A percentile compares a stretch with the other conserved stretches of the same genome.
phyloP scores from a whole-genome alignment of 2,888 invertebrate species.

The Acrobeloides nanus region DNA sequence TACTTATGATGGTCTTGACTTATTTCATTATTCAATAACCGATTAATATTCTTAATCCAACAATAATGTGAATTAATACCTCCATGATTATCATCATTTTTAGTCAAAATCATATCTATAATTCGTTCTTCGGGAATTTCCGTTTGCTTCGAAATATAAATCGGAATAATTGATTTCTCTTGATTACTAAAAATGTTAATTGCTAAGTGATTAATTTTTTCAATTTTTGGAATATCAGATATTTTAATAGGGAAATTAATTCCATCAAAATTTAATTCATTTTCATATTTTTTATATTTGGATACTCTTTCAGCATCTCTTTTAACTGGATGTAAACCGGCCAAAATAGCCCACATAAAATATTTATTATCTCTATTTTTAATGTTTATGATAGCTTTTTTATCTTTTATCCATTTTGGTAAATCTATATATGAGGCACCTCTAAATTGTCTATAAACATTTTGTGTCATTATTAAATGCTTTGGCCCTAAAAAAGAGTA shows the following conservation, averaged over 20 bases:
- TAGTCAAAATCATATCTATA: slow-evolving; percentile 21
- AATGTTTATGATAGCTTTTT: slow-evolving; percentile 17
- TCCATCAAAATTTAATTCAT: slow-evolving; percentile 24
- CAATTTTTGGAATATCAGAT: slow-evolving; percentile 26
- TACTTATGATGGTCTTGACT: slow-evolving; percentile 16
- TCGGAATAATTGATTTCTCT: slow-evolving; percentile 14
- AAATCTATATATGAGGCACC: slow-evolving; percentile 17
- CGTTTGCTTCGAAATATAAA: slow-evolving; percentile 15
- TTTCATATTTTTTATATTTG: slow-evolving; percentile 18
- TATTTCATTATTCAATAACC: slow-evolving; percentile 10
- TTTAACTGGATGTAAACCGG: slow-evolving; percentile 20
- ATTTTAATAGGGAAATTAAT: slow-evolving; percentile 21
- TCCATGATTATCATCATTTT: slow-evolving; percentile 16
- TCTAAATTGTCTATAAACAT: slow-evolving; percentile 7
- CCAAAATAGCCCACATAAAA: slow-evolving; percentile 25
- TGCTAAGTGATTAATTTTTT: slow-evolving; percentile 25
- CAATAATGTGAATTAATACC: no score
- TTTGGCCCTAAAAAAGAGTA: slow-evolving; percentile 12
- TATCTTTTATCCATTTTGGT: slow-evolving; percentile 23
- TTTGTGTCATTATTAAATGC: slow-evolving; percentile 15
- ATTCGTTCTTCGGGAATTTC: slow-evolving; percentile 15
- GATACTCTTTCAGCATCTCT: slow-evolving; percentile 18
- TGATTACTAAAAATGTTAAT: slow-evolving; percentile 21
- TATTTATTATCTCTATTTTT: slow-evolving; percentile 23
- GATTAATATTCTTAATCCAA: slow-evolving; percentile 22